Percentiles rank a stretch among this genome's conserved stretches.
Evolutionary conservation across 2,113 vertebrate genomes (phyloP).

Genomic region (Atractosteus spatula): DNA sequence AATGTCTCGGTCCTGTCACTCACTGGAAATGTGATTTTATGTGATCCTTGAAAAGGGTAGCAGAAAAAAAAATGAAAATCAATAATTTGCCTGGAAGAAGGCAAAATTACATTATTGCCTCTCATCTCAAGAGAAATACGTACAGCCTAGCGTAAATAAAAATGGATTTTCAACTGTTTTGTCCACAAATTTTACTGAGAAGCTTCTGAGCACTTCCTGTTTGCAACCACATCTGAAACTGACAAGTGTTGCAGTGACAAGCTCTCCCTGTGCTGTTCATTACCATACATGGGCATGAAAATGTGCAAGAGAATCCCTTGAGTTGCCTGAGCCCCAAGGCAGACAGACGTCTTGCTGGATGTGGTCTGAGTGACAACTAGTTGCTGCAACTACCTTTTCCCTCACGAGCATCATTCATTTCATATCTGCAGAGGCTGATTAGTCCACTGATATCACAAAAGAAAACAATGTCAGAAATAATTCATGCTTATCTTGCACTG

Average conservation of each 20-base stretch:
- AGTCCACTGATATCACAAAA: no score
- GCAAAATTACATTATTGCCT: no score
- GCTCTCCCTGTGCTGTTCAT: conserved; percentile 33
- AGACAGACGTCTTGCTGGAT: neutral
- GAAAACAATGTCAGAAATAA: no score
- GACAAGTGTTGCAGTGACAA: conserved; percentile 28
- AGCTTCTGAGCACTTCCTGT: conserved; percentile 59
- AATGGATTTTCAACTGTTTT: neutral
- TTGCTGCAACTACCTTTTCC: neutral
- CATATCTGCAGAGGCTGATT: no score
- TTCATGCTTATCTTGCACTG: no score
- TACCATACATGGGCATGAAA: conserved; percentile 72
- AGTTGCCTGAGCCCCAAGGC: neutral
- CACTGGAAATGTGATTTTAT: no score
- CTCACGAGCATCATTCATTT: no score
- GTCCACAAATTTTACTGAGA: neutral
- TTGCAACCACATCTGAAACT: conserved; percentile 48
- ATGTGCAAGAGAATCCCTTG: conserved; percentile 26
- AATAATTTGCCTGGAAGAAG: no score
- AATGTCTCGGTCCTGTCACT: no score
- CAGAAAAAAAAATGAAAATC: no score
- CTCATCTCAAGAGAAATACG: no score
- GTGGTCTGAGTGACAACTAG: neutral
- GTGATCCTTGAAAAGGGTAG: no score
- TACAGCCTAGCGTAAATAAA: neutral